Evolutionary conservation across 2,888 invertebrate genomes (phyloP), one percentile per base, ranked within the genome.

Genomic region (Drosophila neonasuta): DNA sequence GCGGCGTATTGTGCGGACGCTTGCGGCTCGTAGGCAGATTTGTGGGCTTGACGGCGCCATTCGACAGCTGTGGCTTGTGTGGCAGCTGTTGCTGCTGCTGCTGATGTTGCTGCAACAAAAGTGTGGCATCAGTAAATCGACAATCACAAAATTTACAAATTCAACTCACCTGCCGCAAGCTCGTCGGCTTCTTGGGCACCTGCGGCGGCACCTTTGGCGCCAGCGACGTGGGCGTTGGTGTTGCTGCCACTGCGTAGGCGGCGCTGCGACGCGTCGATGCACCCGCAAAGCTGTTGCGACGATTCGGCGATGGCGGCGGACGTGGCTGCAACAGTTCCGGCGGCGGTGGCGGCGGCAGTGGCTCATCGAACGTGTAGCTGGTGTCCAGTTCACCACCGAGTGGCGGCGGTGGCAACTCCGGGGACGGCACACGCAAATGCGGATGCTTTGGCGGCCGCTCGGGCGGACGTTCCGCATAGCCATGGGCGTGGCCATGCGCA

Each of bases 381-480:
- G 80, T 82, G 39, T 90, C 90, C 49, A 86, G 74, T 41, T 87
- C 87, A 2, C 72, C 73, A 17, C 90, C 89, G 3, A 88, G 89
- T 3, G 91, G 91, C n/a, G 91, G 91, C 24, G 90, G 90, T 17
- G 91, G 91, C 68, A 91, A 57, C 64, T 91, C 91, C 1, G 91
- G 91, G 58, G 91, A 91, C 9, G 91, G 91, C 45, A 91, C 90
- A 56, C 92, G 91, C 76, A 94, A 88, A 65, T 94, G 91, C 2
- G 95, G 94, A 90, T 95, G 95, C 90, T 96, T 96, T 3, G 95
- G 95, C 10, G 96, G 96, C 73, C 95, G 91, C 77, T 95, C 95
- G 1, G 95, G 95, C 0, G 94, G 93, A 93, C 94, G 94, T 11
- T 94, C 91, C 39, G 59, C n/a, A 34, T 61, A 60, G 34, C 11